Evolutionary conservation across 2,113 vertebrate genomes (phyloP), one percentile per base, ranked within the genome.

Genomic region (Dryoscopus gambensis): DNA sequence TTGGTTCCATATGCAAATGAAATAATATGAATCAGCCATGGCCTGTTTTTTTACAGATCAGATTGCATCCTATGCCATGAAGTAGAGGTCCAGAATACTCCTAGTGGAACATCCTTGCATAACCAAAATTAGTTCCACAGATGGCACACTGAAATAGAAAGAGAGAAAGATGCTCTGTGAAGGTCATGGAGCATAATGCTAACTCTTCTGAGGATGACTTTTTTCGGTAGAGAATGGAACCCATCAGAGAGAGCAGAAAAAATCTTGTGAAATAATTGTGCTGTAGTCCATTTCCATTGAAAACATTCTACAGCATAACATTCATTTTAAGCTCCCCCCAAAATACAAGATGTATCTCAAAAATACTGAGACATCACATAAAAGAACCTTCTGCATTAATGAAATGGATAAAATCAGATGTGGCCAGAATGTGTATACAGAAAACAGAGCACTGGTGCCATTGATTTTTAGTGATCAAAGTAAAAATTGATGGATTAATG

Each of bases 381-480:
- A 94, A 87, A 93, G 77, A 83, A 65, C 23, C 4, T 46, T 30
- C 60, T 79, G 15, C 33, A 14, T 37, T 82, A 89, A 73, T 24
- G 23, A 94, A 94, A 79, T 42, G 13, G 46, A 6, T 55, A 65
- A 73, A 91, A 85, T 55, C 49, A 69, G 46, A 87, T 62, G 44
- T 15, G 21, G 14, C 6, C 44, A 57, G 28, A 64, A 56, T 6
- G 4, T 9, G 20, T 69, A 42, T 24, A 60, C 19, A 79, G 37
- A 46, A 85, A 91, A 89, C 44, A 84, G 37, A 71, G 31, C 13
- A 70, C 35, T 19, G 11, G 23, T 71, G 57, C 6, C 84, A 93
- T 93, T 90, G 81, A 93, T 94, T 95, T 95, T 93, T 69, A 87
- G 57, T 74, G 78, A 91, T 95, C 62, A 95, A 96, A 95, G 77